Evolutionary conservation across 1,140 invertebrate genomes (phyloP).

Genomic region (Micrasema minimum): DNA sequence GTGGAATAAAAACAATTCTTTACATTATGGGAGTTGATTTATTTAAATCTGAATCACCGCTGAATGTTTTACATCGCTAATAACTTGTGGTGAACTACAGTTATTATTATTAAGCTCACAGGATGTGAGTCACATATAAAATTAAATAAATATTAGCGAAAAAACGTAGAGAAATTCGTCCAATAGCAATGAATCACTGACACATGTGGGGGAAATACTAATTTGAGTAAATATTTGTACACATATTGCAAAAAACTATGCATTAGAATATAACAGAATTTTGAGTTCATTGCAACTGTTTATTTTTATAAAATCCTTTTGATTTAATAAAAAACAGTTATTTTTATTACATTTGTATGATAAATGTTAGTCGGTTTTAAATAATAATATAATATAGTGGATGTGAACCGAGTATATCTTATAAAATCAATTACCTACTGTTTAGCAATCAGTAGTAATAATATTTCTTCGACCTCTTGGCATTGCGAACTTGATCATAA

Average conservation of each 20-base stretch:
- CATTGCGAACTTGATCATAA: no score
- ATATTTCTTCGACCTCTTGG: no score
- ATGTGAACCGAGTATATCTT: no score
- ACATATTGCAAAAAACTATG: neutral
- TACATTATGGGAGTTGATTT: conserved; percentile 4
- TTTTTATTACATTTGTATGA: no score
- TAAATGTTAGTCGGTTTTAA: no score
- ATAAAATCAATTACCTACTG: no score
- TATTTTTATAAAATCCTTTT: no score
- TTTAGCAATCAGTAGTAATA: no score
- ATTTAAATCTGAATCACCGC: conserved; percentile 2
- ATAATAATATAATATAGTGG: no score
- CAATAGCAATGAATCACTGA: neutral
- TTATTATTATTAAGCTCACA: conserved; percentile 2
- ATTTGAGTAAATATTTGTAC: neutral
- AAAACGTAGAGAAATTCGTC: conserved; percentile 3
- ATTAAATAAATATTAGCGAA: neutral
- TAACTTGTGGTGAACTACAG: conserved; percentile 9
- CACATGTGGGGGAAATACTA: neutral
- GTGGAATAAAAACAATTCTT: conserved; percentile 2
- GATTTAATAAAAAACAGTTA: no score
- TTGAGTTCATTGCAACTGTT: no score
- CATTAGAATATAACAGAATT: neutral
- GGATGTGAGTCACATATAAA: conserved; percentile 27
- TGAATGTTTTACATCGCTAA: neutral